Evolutionary conservation across 2,797 vertebrate species (phyloP).

Genomic region (Moxostoma hubbsi): DNA sequence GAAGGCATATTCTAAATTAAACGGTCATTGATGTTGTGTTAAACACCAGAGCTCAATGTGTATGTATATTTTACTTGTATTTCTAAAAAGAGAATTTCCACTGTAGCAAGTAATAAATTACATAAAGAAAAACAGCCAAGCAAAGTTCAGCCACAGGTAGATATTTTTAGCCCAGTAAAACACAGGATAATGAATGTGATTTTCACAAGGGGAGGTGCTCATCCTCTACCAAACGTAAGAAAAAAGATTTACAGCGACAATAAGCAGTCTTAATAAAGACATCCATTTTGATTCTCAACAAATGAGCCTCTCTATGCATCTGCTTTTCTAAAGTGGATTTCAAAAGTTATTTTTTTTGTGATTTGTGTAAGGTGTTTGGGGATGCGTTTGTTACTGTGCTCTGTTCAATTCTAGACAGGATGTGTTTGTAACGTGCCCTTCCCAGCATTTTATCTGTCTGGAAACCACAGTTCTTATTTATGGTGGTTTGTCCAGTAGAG

Average conservation of each 20-base stretch:
- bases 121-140: slow-evolving; percentile 61
- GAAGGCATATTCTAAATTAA: slow-evolving; percentile 27
- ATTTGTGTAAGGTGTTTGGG: slow-evolving; percentile 38
- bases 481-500: slow-evolving; percentile 78
- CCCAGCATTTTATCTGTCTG: slow-evolving; percentile 74
- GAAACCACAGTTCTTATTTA: slow-evolving; percentile 79
- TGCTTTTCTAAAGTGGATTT: not conserved
- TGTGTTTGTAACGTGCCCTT: slow-evolving; percentile 70
- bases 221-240: slow-evolving; percentile 44
- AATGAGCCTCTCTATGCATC: not conserved
- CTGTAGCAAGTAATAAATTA: slow-evolving; percentile 54
- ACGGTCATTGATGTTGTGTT: slow-evolving; percentile 19
- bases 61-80: not conserved
- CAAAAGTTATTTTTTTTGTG: slow-evolving; percentile 16
- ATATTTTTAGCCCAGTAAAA: slow-evolving; percentile 75
- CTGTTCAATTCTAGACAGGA: slow-evolving; percentile 57
- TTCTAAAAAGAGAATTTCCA: slow-evolving; percentile 25
- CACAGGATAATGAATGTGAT: slow-evolving; percentile 71
- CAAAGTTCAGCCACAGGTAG: slow-evolving; percentile 55
- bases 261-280: slow-evolving; percentile 58
- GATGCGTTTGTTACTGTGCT: slow-evolving; percentile 46
- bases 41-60: slow-evolving; percentile 13
- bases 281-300: not conserved
- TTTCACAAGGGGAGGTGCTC: slow-evolving; percentile 66
- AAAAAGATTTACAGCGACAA: slow-evolving; percentile 45